phyloP scores from a whole-genome alignment of 2,888 invertebrate species.

The Ophion ventricosus region DNA sequence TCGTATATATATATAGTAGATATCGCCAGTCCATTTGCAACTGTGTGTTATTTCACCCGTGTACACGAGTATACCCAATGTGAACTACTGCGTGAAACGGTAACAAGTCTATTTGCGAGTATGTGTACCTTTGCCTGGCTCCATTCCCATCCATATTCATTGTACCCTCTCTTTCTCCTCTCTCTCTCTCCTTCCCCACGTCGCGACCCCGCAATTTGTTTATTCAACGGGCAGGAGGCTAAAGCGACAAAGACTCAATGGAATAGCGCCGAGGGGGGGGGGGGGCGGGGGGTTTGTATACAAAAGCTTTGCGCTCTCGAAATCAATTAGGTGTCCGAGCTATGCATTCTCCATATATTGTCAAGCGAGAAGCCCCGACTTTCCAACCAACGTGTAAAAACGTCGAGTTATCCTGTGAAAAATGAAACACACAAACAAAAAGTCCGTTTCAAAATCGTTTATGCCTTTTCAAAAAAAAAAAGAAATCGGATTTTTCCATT shows the following conservation, averaged over 20 bases:
- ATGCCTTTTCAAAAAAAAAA: background rate
- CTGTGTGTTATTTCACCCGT: conserved; percentile 24
- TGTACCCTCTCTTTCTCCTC: conserved; percentile 5
- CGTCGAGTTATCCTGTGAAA: background rate
- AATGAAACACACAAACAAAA: background rate
- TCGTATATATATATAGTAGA: background rate
- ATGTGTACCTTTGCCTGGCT: conserved; percentile 34
- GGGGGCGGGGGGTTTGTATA: conserved; percentile 16
- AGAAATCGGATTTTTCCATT: background rate
- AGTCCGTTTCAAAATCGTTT: background rate
- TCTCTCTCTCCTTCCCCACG: background rate
- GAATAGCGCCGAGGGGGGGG: background rate
- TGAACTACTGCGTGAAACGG: conserved; percentile 30
- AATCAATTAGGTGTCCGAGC: conserved; percentile 33
- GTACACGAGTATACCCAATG: conserved; percentile 9
- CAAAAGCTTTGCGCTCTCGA: conserved; percentile 41
- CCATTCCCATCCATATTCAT: conserved; percentile 47
- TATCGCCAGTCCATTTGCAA: background rate
- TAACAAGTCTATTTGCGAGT: conserved; percentile 35
- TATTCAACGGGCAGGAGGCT: conserved; percentile 40
- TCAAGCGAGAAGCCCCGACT: conserved; percentile 12
- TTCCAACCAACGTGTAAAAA: conserved; percentile 35
- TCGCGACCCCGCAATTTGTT: conserved; percentile 28
- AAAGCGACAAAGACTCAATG: conserved; percentile 16
- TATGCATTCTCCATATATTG: background rate